A percentile compares a stretch with the other conserved stretches of the same genome.
These are phyloP conservation scores for Brachionichthys hirsutus DNA, from an alignment of 2,113 vertebrate species.

Conservation along the genomic window DNA sequence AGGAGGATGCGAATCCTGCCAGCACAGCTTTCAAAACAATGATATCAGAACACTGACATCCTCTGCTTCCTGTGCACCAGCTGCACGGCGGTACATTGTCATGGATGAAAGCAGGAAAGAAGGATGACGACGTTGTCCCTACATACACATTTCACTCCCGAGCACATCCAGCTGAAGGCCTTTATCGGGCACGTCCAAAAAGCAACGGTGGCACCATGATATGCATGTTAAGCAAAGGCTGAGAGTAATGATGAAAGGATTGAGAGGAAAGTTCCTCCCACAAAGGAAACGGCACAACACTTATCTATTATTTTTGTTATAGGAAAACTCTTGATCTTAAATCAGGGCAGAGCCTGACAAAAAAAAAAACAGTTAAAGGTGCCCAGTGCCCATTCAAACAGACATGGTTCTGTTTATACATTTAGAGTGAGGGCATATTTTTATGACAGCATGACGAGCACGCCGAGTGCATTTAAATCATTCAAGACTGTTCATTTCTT, in stretches of 20 bases:
- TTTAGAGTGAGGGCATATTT: conserved; percentile 6
- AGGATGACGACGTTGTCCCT: conserved; percentile 39
- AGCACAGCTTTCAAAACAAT: conserved; percentile 69
- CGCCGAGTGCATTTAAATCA: conserved; percentile 13
- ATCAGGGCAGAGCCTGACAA: conserved; percentile 9
- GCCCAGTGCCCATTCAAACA: conserved; percentile 31
- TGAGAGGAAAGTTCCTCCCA: conserved; percentile 1
- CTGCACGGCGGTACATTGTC: conserved; percentile 48
- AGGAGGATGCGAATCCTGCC: conserved; percentile 67
- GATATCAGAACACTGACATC: conserved; percentile 65
- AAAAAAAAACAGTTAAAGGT: conserved; percentile 25
- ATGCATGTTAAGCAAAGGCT: no score
- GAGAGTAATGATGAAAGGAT: conserved; percentile 10
- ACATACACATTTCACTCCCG: conserved; percentile 13
- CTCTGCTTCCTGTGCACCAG: conserved; percentile 64
- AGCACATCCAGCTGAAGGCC: conserved; percentile 1
- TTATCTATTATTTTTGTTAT: conserved; percentile 1
- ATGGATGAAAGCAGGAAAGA: conserved; percentile 25
- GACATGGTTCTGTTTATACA: conserved; percentile 31
- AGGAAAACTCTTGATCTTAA: conserved; percentile 4
- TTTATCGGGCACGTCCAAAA: conserved; percentile 5
- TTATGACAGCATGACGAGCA: conserved; percentile 19
- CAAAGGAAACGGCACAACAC: not conserved
- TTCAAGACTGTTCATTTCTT: not conserved
- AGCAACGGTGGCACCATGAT: conserved; percentile 10